A percentile compares a stretch with the other conserved stretches of the same genome.
These are phyloP conservation scores for Lymantria monacha DNA, from an alignment of 2,888 invertebrate genomes.

Conservation along the genomic window DNA sequence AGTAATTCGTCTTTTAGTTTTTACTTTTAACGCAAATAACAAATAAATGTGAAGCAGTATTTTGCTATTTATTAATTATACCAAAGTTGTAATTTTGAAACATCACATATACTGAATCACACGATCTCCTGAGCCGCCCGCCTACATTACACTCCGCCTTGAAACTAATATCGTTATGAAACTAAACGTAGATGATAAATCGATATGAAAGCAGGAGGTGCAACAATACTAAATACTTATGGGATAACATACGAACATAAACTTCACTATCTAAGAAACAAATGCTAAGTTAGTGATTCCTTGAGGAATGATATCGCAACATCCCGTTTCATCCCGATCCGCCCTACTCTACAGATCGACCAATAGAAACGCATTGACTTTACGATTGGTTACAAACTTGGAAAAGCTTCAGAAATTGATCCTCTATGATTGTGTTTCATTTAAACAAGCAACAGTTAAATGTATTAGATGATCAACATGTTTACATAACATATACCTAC, in stretches of 20 bases:
- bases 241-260: conserved; percentile 44
- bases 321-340: conserved; percentile 58
- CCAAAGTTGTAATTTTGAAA: conserved; percentile 8
- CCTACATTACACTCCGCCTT: conserved; percentile 61
- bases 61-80: background rate
- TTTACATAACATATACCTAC: too few species aligned
- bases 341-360: conserved; percentile 52
- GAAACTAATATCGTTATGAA: conserved; percentile 61
- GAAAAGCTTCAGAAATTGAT: conserved; percentile 61
- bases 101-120: conserved; percentile 31
- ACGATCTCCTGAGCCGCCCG: conserved; percentile 40
- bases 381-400: conserved; percentile 70
- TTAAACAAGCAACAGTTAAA: conserved; percentile 44
- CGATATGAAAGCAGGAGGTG: conserved; percentile 60
- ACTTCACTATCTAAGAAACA: conserved; percentile 50
- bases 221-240: conserved; percentile 50
- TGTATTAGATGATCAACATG: conserved; percentile 5
- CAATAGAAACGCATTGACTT: conserved; percentile 50
- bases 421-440: conserved; percentile 61
- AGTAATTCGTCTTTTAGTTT: too few species aligned
- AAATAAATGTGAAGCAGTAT: background rate
- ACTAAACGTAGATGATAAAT: conserved; percentile 46
- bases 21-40: too few species aligned
- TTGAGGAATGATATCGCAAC: conserved; percentile 40
- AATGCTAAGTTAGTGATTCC: conserved; percentile 45